Evolutionary conservation across 2,888 invertebrate genomes (phyloP), one percentile per base, ranked within the genome.

Genomic region (Ophion obscuratus): DNA sequence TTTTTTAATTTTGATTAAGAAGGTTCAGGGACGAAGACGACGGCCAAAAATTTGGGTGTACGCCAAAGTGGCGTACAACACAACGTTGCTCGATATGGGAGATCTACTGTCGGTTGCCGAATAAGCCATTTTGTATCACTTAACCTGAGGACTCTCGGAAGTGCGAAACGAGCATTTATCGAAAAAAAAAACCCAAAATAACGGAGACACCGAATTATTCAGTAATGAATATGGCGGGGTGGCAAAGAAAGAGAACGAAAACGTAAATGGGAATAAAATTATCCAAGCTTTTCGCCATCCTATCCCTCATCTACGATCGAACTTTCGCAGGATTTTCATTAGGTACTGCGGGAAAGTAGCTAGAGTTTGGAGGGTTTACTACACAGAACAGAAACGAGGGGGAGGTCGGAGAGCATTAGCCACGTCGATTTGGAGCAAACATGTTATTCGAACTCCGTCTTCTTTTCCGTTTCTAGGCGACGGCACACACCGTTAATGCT

Each of bases 361-460:
- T 66, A 75, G 70, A 57, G 53, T 53, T 44, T 36, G n/a, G 61
- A 61, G 82, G 62, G 17, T 61, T 14, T 10, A 4, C 11, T 14
- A 20, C 31, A 31, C n/a, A 66, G 14, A 68, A 57, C 53, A 77
- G 47, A 57, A 75, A 83, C 83, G 81, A 68, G 83, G 81, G 86
- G 87, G 87, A 88, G 87, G 86, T 84, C 81, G 67, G 83, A 87
- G 87, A 85, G 90, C 90, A 91, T 92, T 91, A 92, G 88, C 87
- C 64, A 84, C 84, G 87, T 89, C 88, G 88, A 87, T 84, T 83
- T 84, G 87, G 87, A 87, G 91, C 91, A 91, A 92, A 91, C 92
- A 91, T 90, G 90, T 91, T 91, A 92, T 91, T 91, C 91, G 89
- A 91, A 91, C 91, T 92, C 88, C 90, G 89, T 88, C 90, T 91